Evolutionary conservation across 2,113 vertebrate genomes (phyloP).

Genomic region (Trematomus loennbergii): DNA sequence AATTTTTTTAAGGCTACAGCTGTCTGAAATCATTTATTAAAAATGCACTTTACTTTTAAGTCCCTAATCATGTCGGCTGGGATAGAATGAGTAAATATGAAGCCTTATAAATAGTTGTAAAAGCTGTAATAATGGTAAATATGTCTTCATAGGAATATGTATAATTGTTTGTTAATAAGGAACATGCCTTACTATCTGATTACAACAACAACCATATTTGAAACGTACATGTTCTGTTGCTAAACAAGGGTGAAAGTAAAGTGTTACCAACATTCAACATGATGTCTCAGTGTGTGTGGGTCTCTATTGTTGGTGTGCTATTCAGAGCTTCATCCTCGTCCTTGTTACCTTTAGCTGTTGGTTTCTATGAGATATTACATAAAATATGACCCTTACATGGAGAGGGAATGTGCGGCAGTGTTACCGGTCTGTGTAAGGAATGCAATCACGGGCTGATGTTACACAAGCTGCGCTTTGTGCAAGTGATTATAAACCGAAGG

Average conservation of each 20-base stretch:
- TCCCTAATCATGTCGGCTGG: too few species aligned
- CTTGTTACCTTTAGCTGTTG: conserved; percentile 47
- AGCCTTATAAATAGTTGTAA: neutral
- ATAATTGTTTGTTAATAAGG: neutral
- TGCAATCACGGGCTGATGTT: conserved; percentile 45
- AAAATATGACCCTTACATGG: conserved; percentile 66
- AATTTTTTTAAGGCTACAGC: too few species aligned
- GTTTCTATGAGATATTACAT: conserved; percentile 67
- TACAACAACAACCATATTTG: neutral
- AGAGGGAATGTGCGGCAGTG: conserved; percentile 45
- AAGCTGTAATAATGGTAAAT: neutral
- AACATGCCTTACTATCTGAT: too few species aligned
- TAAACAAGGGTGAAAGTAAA: neutral
- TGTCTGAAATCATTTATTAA: neutral
- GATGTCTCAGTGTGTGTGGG: conserved; percentile 1
- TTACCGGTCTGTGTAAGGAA: conserved; percentile 49
- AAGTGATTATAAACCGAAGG: conserved; percentile 28
- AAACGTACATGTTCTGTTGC: neutral
- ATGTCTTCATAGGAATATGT: neutral
- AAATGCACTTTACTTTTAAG: neutral
- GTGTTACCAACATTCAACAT: neutral
- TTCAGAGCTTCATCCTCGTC: conserved; percentile 15
- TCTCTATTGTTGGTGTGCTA: conserved; percentile 1
- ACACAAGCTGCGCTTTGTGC: conserved; percentile 53
- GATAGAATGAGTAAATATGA: neutral